Conservation (phyloP, 2,113 vertebrate genomes). For the Callipepla squamata region DNA sequence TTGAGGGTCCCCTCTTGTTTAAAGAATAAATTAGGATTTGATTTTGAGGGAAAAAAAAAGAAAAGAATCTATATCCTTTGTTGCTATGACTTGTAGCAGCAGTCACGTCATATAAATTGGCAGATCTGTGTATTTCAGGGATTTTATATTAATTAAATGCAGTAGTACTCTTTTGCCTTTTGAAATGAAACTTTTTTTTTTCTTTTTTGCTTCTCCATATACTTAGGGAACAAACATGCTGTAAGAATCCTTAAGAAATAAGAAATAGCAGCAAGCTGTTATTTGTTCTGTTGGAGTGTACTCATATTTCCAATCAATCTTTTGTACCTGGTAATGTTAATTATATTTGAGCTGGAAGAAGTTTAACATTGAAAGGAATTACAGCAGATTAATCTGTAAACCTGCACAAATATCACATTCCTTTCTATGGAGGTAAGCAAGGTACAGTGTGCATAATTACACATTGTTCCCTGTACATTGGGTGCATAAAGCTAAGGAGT, state of each 20-base stretch:
- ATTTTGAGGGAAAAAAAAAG: neutral
- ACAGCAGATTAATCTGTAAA: conserved; percentile 64
- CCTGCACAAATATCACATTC: conserved; percentile 57
- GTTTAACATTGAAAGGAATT: conserved; percentile 57
- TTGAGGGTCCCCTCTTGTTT: neutral
- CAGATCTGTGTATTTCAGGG: conserved; percentile 14
- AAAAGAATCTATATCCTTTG: neutral
- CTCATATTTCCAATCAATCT: conserved; percentile 31
- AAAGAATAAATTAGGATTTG: neutral
- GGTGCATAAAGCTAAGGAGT: conserved; percentile 15
- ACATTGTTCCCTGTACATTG: neutral
- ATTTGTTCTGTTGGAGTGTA: conserved; percentile 16
- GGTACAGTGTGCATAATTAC: neutral
- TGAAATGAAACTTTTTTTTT: conserved; percentile 31
- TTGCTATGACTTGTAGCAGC: neutral
- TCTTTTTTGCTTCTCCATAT: neutral
- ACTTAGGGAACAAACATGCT: conserved; percentile 34
- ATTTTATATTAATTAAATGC: conserved; percentile 51
- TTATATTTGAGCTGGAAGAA: conserved; percentile 54
- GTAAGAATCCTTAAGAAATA: conserved; percentile 39
- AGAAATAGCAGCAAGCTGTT: conserved; percentile 42
- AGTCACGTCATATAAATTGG: neutral
- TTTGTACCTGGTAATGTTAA: conserved; percentile 57
- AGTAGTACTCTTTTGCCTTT: conserved; percentile 21
- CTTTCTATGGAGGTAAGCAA: conserved; percentile 32